Evolutionary conservation across 2,113 vertebrate genomes (phyloP).

Genomic region (Misgurnus mizolepis): DNA sequence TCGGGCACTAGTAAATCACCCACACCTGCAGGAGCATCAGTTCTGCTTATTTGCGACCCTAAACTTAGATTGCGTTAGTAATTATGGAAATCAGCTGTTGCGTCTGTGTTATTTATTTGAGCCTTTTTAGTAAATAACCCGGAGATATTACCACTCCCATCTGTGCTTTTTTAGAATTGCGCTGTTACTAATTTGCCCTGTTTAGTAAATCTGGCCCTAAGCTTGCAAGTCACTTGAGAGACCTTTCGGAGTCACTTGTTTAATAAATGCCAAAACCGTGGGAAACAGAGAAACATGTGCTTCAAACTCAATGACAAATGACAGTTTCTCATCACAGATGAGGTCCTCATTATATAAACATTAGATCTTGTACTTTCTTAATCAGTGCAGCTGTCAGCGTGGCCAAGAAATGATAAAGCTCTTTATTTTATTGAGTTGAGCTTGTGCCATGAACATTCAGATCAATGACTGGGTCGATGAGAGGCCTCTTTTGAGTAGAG

Average conservation of each 20-base stretch:
- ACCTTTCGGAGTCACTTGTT: not conserved
- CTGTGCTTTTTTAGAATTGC: no score
- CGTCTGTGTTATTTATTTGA: no score
- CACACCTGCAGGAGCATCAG: no score
- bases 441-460: slow-evolving; percentile 21
- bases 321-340: not conserved
- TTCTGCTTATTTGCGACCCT: no score
- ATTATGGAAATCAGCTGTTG: no score
- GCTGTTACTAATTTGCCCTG: no score
- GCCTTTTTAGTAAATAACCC: no score
- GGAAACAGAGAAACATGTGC: not conserved
- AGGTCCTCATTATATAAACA: not conserved
- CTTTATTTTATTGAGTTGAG: slow-evolving; percentile 31
- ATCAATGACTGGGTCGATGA: slow-evolving; percentile 31
- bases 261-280: not conserved
- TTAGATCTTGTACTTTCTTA: not conserved
- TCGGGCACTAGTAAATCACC: no score
- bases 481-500: slow-evolving; percentile 24
- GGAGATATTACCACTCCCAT: no score
- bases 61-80: no score
- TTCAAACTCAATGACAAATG: not conserved
- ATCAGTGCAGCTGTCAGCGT: slow-evolving; percentile 8
- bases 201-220: not conserved
- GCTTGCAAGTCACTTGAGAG: not conserved
- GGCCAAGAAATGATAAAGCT: slow-evolving; percentile 10